Conservation (phyloP, 2,113 vertebrate species). For the Suncus etruscus region DNA sequence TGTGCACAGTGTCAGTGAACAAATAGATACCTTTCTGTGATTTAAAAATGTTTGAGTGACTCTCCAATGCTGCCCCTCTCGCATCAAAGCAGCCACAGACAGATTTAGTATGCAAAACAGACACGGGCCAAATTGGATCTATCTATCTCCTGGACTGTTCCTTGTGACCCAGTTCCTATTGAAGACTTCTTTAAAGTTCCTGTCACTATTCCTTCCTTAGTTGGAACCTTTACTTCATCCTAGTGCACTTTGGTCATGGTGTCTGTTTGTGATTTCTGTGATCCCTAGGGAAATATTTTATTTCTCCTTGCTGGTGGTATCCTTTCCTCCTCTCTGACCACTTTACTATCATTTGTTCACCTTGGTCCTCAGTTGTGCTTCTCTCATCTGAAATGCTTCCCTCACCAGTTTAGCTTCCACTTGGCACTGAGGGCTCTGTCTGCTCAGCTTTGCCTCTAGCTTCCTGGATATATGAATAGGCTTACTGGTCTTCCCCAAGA, state of each 20-base stretch:
- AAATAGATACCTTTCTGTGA: conserved; percentile 13
- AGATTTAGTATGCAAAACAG: neutral
- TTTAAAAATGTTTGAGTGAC: neutral
- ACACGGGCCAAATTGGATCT: neutral
- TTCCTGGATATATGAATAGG: conserved; percentile 8
- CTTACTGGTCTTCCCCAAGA: neutral
- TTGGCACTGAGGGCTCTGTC: neutral
- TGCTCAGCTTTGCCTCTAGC: neutral
- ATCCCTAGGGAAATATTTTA: neutral
- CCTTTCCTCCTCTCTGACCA: neutral
- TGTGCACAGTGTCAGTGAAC: neutral
- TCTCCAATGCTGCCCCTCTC: neutral
- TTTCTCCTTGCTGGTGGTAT: neutral
- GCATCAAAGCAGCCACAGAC: neutral
- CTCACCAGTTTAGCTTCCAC: neutral
- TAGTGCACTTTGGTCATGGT: neutral
- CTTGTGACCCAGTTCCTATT: neutral
- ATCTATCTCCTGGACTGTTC: neutral
- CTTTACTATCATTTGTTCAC: neutral
- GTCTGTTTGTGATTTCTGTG: neutral
- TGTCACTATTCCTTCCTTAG: neutral
- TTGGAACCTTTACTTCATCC: neutral
- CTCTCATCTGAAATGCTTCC: neutral
- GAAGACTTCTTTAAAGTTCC: neutral
- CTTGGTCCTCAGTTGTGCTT: neutral